Conservation (phyloP, 30 jellyfish, hydroid and myxozoan genomes). For the Phacellophora camtschatica region DNA sequence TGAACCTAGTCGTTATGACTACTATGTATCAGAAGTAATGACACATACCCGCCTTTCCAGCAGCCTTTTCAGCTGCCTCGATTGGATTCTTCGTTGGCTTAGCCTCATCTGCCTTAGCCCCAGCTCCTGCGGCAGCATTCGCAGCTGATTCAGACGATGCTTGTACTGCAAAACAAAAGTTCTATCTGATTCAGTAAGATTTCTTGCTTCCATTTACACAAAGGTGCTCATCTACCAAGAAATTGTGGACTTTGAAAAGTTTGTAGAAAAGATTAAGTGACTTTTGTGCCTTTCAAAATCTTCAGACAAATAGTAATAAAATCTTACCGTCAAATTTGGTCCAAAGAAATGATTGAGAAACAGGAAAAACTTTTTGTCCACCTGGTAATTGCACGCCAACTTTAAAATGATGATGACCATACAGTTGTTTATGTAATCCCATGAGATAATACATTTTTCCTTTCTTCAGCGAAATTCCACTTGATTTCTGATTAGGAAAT, state of each 20-base stretch:
- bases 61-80: conserved; percentile 88
- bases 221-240: too few relatives aligned
- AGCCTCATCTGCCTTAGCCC: conserved; percentile 42
- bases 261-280: too few relatives aligned
- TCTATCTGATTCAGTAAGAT: too few relatives aligned
- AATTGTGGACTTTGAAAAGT: too few relatives aligned
- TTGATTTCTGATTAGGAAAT: conserved; percentile 78
- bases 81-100: conserved; percentile 64
- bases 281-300: too few relatives aligned
- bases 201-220: too few relatives aligned
- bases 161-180: not conserved
- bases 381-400: conserved; percentile 85
- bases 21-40: too few relatives aligned
- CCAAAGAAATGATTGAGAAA: conserved; percentile 61
- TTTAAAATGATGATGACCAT: conserved; percentile 74
- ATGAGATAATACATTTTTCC: conserved; percentile 73
- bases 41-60: conserved; percentile 73
- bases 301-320: not conserved
- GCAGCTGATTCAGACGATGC: conserved; percentile 51
- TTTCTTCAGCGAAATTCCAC: conserved; percentile 41
- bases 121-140: conserved; percentile 54
- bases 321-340: conserved; percentile 23
- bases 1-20: too few relatives aligned
- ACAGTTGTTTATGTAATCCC: conserved; percentile 84
- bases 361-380: conserved; percentile 74